Evolutionary conservation across 2,797 vertebrate species (phyloP).

Genomic region (Sebastes oblongus): DNA sequence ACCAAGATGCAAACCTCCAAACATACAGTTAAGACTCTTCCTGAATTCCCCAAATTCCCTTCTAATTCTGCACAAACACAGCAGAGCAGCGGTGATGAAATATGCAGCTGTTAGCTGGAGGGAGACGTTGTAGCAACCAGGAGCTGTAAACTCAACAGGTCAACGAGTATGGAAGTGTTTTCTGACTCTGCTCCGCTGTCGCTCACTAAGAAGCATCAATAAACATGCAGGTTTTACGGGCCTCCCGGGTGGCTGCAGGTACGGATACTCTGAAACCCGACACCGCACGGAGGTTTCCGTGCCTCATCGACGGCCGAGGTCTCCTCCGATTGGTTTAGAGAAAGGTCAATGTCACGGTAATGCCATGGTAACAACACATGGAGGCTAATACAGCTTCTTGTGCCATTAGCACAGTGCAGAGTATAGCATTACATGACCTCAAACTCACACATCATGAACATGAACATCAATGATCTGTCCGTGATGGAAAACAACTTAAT

Average conservation of each 20-base stretch:
- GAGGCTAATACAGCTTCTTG: neutral
- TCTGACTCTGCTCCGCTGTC: neutral
- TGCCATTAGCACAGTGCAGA: neutral
- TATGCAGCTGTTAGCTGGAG: slow-evolving; percentile 18
- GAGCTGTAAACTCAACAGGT: slow-evolving; percentile 19
- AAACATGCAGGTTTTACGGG: slow-evolving; percentile 35
- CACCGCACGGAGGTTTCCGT: neutral
- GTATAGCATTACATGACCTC: neutral
- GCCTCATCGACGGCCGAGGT: neutral
- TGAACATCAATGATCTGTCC: neutral
- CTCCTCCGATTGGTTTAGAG: neutral
- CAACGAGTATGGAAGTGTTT: neutral
- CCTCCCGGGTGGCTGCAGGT: slow-evolving; percentile 2
- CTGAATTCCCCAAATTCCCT: slow-evolving; percentile 7
- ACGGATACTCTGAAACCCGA: slow-evolving; percentile 15
- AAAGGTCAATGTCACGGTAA: slow-evolving; percentile 22
- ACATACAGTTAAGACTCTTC: neutral
- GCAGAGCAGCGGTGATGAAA: neutral
- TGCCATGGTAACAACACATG: neutral
- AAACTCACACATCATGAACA: neutral
- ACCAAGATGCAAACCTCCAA: neutral
- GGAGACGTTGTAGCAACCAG: neutral
- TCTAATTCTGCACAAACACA: neutral
- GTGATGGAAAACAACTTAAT: no score
- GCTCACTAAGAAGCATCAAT: slow-evolving; percentile 1